A percentile compares a stretch with the other conserved stretches of the same genome.
Evolutionary conservation across 1,140 invertebrate species (phyloP).

Genomic region (Periplaneta americana): DNA sequence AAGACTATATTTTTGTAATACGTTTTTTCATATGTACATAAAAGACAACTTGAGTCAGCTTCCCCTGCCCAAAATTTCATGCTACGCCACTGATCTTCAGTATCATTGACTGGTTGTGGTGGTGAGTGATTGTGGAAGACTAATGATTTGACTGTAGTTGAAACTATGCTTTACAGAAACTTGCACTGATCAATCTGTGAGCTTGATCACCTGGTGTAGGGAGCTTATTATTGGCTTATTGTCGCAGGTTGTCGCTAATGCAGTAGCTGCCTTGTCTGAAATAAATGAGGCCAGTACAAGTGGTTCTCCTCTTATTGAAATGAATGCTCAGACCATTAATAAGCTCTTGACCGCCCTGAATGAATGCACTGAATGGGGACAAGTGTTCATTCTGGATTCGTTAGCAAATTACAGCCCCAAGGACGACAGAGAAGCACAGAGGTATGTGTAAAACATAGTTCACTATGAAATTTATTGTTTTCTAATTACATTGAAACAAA

Average conservation of each 20-base stretch:
- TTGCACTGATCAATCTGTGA: no score
- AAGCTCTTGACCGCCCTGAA: conserved; percentile 97
- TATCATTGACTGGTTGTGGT: no score
- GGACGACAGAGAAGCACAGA: conserved; percentile 98
- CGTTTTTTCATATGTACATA: no score
- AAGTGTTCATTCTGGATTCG: conserved; percentile 98
- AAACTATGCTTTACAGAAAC: no score
- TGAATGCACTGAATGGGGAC: conserved; percentile 99
- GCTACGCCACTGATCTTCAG: no score
- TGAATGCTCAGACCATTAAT: conserved; percentile 97
- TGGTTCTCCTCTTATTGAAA: conserved; percentile 89
- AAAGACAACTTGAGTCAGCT: no score
- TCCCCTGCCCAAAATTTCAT: no score
- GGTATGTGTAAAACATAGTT: conserved; percentile 41
- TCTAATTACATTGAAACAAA: no score
- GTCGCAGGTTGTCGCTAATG: conserved; percentile 89
- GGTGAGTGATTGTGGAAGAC: no score
- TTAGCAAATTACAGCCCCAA: conserved; percentile 95
- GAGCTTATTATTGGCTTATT: not conserved
- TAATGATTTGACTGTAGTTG: no score
- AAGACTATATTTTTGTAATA: no score
- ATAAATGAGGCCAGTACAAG: conserved; percentile 96
- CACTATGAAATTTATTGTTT: no score
- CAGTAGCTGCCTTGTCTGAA: conserved; percentile 96
- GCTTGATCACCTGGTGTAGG: not conserved